Evolutionary conservation across 1,140 invertebrate species (phyloP).

Genomic region (Conus betulinus): DNA sequence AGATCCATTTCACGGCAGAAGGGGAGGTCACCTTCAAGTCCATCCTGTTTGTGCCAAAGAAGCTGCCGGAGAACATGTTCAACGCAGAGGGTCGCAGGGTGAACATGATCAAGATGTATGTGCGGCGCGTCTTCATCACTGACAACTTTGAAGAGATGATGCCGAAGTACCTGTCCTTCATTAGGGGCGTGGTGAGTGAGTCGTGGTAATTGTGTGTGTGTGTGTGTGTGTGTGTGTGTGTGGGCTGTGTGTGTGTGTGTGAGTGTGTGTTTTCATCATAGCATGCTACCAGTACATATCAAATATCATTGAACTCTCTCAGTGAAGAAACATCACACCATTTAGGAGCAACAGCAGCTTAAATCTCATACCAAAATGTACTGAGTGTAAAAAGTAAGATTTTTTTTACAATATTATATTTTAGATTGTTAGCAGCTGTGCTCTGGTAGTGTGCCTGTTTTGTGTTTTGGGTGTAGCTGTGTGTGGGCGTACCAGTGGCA

Average conservation of each 20-base stretch:
- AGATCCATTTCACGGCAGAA: conserved; percentile 98
- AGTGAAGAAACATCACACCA: too few species aligned
- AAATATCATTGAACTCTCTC: too few species aligned
- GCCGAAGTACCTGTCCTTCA: conserved; percentile 97
- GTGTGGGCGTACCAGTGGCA: too few species aligned
- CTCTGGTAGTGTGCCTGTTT: too few species aligned
- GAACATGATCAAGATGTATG: conserved; percentile 97
- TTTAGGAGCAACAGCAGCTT: too few species aligned
- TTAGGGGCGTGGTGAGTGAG: conserved; percentile 88
- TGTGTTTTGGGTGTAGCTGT: too few species aligned
- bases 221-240: not conserved
- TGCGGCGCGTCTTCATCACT: conserved; percentile 98
- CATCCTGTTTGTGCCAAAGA: conserved; percentile 92
- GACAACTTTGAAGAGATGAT: conserved; percentile 99
- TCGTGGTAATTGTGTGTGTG: not conserved
- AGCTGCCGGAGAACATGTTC: conserved; percentile 94
- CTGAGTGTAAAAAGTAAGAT: too few species aligned
- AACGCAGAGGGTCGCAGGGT: conserved; percentile 95
- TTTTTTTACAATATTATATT: too few species aligned
- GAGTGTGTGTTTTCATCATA: too few species aligned
- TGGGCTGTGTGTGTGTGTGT: not conserved
- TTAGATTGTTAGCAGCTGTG: too few species aligned
- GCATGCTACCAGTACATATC: too few species aligned
- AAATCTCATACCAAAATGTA: too few species aligned
- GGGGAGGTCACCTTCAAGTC: conserved; percentile 99